Evolutionary conservation across 2,888 invertebrate species (phyloP), one percentile per base, ranked within the genome.

Genomic region (Euplagia quadripunctaria): DNA sequence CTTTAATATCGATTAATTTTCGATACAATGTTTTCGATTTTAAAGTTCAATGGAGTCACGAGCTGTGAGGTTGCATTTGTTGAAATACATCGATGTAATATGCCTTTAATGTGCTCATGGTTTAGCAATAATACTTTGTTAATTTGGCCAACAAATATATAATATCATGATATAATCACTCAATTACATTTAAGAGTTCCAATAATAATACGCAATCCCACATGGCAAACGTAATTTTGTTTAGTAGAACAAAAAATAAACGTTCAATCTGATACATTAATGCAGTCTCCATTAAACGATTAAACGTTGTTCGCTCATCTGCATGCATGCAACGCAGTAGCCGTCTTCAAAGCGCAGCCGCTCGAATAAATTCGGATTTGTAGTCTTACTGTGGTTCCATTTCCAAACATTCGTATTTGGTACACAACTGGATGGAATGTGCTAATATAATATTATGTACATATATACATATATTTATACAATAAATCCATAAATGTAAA

Each of bases 241-340:
- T 87, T 87, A 83, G 81, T 78, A 75, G 78, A 86, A 85, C 81
- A 86, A 88, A 87, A 89, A 91, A 88, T 86, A 90, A 90, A 89
- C 86, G 87, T 89, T 90, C 87, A 85, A 93, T 93, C 92, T 88
- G 93, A 93, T 93, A 92, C 92, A 92, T 91, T 93, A 93, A 92
- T 92, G 90, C 89, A 90, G 90, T 90, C 90, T 91, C 92, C 93
- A 93, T 92, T 93, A 92, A 93, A 94, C 91, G 93, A 93, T 93
- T 94, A 93, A 94, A 91, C 89, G 90, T 90, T 91, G 91, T 90
- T 89, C 91, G 88, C 92, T 93, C 93, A 94, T 93, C 92, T 94
- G 93, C 92, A 94, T 94, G 92, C 92, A 89, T 91, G 87, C 89
- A 86, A 85, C 88, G 91, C 89, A 87, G 90, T 87, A 88, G 88